A percentile compares a stretch with the other conserved stretches of the same genome.
Evolutionary conservation across 2,113 vertebrate species (phyloP).

Genomic region (Calonectris borealis): DNA sequence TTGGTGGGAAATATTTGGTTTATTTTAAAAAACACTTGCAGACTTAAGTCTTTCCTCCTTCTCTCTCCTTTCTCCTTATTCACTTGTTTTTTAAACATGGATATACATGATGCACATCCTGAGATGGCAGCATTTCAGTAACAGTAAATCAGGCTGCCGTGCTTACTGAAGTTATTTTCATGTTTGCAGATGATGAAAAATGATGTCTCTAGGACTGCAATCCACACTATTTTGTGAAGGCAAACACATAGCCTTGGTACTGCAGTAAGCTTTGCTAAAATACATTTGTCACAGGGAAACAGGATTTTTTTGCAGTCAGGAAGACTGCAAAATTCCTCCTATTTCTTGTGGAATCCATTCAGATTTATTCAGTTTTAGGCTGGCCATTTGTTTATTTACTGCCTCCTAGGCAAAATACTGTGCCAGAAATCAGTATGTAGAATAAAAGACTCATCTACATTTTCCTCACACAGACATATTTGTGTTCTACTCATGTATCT

Average conservation of each 20-base stretch:
- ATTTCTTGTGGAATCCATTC: not conserved
- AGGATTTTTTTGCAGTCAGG: not conserved
- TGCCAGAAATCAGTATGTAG: not conserved
- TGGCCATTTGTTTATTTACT: not conserved
- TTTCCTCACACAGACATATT: not conserved
- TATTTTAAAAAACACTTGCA: not conserved
- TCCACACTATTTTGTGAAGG: not conserved
- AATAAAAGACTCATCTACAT: not conserved
- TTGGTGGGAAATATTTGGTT: not conserved
- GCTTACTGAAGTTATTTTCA: slow-evolving; percentile 21
- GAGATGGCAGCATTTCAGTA: not conserved
- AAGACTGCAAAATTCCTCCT: not conserved
- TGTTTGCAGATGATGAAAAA: slow-evolving; percentile 45
- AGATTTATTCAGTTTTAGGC: not conserved
- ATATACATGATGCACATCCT: not conserved
- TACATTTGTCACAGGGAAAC: not conserved
- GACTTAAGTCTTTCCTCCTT: not conserved
- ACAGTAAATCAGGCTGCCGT: not conserved
- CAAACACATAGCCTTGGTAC: not conserved
- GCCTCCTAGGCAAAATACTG: not conserved
- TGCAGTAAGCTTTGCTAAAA: not conserved
- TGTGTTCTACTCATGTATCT: not conserved
- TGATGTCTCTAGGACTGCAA: not conserved
- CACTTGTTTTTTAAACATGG: not conserved
- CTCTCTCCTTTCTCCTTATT: not conserved